Percentiles rank a stretch among this genome's conserved stretches.
Conservation (phyloP, 2,888 invertebrate species). For the Chloroclysta siterata region DNA sequence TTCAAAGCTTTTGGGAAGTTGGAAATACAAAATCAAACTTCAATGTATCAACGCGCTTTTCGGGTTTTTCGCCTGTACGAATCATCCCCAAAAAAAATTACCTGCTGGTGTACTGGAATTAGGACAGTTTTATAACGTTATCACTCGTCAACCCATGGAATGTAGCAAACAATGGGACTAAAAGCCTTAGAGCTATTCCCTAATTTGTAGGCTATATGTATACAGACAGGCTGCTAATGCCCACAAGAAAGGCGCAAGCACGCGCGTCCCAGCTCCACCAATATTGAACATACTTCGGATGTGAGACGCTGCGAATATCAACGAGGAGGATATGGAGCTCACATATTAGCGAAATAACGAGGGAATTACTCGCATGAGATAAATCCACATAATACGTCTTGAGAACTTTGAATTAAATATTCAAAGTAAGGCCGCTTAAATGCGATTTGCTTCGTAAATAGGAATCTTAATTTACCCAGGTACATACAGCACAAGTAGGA, state of each 20-base stretch:
- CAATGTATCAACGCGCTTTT: too few species aligned
- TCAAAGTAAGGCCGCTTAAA: slow-evolving; percentile 18
- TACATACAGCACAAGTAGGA: too few species aligned
- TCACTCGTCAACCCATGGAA: too few species aligned
- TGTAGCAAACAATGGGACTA: too few species aligned
- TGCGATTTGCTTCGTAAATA: slow-evolving; percentile 13
- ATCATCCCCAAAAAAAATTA: too few species aligned
- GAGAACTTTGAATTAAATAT: slow-evolving; percentile 26
- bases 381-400: slow-evolving; percentile 25
- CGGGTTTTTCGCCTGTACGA: too few species aligned
- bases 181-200: slow-evolving; percentile 8
- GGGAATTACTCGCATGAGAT: slow-evolving; percentile 25
- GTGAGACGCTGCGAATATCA: slow-evolving; percentile 40
- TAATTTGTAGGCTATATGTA: neutral
- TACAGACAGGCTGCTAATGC: slow-evolving; percentile 35
- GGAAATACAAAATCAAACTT: too few species aligned
- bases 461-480: neutral
- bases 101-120: too few species aligned
- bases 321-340: slow-evolving; percentile 25
- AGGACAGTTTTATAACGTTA: too few species aligned
- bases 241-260: slow-evolving; percentile 35
- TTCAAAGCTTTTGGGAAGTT: too few species aligned
- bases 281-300: slow-evolving; percentile 43
- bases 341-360: slow-evolving; percentile 30
- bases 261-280: slow-evolving; percentile 36